Base-by-base conservation (phyloP, 2,888 invertebrate genomes). In the Muschampia plurimacula region DNA sequence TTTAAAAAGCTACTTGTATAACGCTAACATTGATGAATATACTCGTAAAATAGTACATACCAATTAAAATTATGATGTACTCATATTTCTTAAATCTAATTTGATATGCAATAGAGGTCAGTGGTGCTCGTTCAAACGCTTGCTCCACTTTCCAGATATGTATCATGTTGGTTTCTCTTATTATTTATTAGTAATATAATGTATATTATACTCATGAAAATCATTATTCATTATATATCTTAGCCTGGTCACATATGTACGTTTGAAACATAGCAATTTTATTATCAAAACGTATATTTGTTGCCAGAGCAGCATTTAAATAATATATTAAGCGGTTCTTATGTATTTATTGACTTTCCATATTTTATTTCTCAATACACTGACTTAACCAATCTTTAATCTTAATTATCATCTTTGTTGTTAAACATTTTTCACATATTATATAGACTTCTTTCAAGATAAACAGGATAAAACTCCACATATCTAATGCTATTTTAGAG, bases 71-170 rank as follows among this genome's bases (percentile, higher is more conserved):
- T 68, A 66, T 75, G 77, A 77, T 82, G 80, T 78, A 83, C 83
- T 22, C 22, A 82, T 78, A 59, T 78, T 57, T 77, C 85, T 87
- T 88, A 89, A 75, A 71, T 65, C 83, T 87, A 87, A 74, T 73
- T 85, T 92, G 91, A 92, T 93, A 93, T 92, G 91, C 88, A 86
- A 84, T 79, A 80, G 82, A 79, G 86, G 86, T 83, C 79, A 74
- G 81, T 80, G 83, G 82, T 77, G 78, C 77, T 76, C 75, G 73
- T 75, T 77, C 8, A 77, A 75, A 60, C 71, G 67, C 55, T 63
- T 46, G 76, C 80, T 73, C 77, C 86, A 84, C 83, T 73, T 79
- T 77, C 81, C 81, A 83, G 91, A 91, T 90, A 90, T 89, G 89
- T 90, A 79, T 86, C 32, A 83, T 85, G 79, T 83, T 89, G 89